A percentile compares a stretch with the other conserved stretches of the same genome.
These are phyloP conservation scores for Lordiphosa mommai DNA, from an alignment of 1,140 invertebrate species.

Conservation along the genomic window DNA sequence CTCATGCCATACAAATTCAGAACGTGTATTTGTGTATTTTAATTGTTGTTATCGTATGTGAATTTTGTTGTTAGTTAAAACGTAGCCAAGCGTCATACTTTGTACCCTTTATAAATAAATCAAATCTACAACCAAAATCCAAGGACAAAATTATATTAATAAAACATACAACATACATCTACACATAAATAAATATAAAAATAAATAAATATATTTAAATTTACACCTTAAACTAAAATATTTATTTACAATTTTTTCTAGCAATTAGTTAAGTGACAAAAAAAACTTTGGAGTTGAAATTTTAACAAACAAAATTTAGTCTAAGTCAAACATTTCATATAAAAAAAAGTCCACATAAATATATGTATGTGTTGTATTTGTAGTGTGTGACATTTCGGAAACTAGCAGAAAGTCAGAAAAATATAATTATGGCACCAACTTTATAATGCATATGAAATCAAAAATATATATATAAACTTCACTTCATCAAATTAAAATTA, in stretches of 20 bases:
- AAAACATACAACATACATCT: slow-evolving; percentile 16
- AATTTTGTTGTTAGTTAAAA: slow-evolving; percentile 74
- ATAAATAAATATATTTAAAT: slow-evolving; percentile 45
- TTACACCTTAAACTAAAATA: slow-evolving; percentile 39
- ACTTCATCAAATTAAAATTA: slow-evolving; percentile 17
- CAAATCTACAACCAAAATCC: slow-evolving; percentile 62
- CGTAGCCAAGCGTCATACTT: slow-evolving; percentile 61
- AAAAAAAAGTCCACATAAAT: neutral
- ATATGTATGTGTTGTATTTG: slow-evolving; percentile 27
- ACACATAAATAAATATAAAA: slow-evolving; percentile 11
- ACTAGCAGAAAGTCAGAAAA: slow-evolving; percentile 27
- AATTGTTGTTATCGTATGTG: slow-evolving; percentile 60
- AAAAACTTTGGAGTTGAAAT: slow-evolving; percentile 27
- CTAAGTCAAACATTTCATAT: slow-evolving; percentile 16
- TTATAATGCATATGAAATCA: slow-evolving; percentile 39
- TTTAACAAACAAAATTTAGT: slow-evolving; percentile 16
- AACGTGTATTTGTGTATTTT: slow-evolving; percentile 30
- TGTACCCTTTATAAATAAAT: slow-evolving; percentile 68
- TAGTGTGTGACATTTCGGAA: slow-evolving; percentile 12
- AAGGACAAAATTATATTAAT: slow-evolving; percentile 64
- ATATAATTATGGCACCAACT: slow-evolving; percentile 26
- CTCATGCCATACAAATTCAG: slow-evolving; percentile 6
- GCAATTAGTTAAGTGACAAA: slow-evolving; percentile 22
- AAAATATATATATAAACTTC: slow-evolving; percentile 15
- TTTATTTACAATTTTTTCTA: slow-evolving; percentile 53